Conservation (phyloP, 2,888 invertebrate genomes). For the Carcina quercana region DNA sequence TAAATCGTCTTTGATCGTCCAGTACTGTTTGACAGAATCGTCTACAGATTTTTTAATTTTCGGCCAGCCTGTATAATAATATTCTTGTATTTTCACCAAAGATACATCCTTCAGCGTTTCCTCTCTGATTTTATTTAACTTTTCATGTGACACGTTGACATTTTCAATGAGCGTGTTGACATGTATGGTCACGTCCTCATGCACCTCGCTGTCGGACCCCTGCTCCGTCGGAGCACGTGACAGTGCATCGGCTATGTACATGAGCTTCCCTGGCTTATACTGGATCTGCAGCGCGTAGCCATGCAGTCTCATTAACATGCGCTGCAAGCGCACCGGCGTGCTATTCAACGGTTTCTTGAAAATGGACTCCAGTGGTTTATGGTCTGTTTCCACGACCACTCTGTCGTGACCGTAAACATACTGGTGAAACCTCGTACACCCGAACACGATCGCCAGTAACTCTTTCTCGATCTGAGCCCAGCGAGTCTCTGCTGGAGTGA, state of each 20-base stretch:
- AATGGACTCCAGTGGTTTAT: constrained; percentile 2
- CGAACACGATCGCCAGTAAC: constrained; percentile 8
- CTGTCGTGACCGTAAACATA: constrained; percentile 4
- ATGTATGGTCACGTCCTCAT: constrained; percentile 7
- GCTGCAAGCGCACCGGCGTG: constrained; percentile 1
- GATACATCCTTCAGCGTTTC: constrained; percentile 2
- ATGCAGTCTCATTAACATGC: neutral
- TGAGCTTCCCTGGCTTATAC: constrained; percentile 22
- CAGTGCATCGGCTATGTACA: constrained; percentile 27
- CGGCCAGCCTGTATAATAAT: constrained; percentile 6
- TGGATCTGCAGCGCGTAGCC: neutral
- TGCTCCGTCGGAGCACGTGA: constrained; percentile 19
- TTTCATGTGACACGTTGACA: neutral
- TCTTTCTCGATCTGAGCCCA: constrained; percentile 7
- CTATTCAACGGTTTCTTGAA: constrained; percentile 11
- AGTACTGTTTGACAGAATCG: constrained; percentile 2
- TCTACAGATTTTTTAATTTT: constrained; percentile 1
- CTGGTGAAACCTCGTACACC: constrained; percentile 3
- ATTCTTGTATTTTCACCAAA: neutral
- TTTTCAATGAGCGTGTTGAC: constrained; percentile 1
- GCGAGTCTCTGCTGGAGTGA: constrained; percentile 1
- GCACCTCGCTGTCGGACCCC: constrained; percentile 6
- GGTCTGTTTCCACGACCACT: constrained; percentile 5
- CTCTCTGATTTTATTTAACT: constrained; percentile 1
- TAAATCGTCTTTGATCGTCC: constrained; percentile 1